phyloP scores from a whole-genome alignment of 1,140 invertebrate species.

The Ceratitis capitata region DNA sequence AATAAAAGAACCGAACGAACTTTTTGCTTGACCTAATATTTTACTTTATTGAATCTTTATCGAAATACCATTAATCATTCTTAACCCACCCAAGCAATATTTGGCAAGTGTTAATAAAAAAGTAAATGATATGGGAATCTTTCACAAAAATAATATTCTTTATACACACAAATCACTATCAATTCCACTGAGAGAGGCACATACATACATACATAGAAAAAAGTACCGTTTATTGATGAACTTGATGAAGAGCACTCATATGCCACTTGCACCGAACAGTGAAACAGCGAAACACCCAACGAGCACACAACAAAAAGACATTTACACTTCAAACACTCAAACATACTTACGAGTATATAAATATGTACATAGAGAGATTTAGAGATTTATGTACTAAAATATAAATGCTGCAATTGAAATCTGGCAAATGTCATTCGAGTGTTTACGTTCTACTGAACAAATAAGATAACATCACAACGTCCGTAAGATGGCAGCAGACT shows the following conservation, averaged over 20 bases:
- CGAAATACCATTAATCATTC: constrained; percentile 10
- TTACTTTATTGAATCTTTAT: not conserved
- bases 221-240: constrained; percentile 28
- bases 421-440: constrained; percentile 41
- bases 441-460: constrained; percentile 37
- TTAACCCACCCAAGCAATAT: constrained; percentile 16
- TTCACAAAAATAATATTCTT: not conserved
- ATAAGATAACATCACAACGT: constrained; percentile 42
- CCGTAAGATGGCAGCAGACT: not conserved
- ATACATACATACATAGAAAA: too few relatives aligned
- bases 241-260: constrained; percentile 26
- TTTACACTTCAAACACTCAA: not conserved
- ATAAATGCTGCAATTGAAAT: constrained; percentile 39
- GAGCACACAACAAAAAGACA: not conserved
- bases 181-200: not conserved
- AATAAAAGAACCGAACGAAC: too few relatives aligned
- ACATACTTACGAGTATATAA: not conserved
- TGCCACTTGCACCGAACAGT: not conserved
- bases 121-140: not conserved
- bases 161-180: constrained; percentile 15
- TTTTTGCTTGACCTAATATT: too few relatives aligned
- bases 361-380: not conserved
- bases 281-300: not conserved
- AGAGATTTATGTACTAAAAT: not conserved
- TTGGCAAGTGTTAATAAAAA: constrained; percentile 29